phyloP scores from a whole-genome alignment of 2,797 vertebrate genomes.

The Lithobates pipiens region DNA sequence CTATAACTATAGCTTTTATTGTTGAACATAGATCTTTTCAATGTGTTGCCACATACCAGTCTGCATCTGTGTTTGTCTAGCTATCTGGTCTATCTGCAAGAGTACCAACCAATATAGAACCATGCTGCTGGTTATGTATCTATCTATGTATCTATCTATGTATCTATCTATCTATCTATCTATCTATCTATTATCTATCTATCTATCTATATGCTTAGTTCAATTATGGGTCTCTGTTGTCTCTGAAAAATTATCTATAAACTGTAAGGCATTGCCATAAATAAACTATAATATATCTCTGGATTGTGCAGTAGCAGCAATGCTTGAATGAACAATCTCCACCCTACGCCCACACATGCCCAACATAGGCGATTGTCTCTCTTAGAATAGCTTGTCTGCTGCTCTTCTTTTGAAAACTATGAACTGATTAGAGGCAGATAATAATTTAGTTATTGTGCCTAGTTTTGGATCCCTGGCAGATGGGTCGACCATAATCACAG shows the following conservation, averaged over 20 bases:
- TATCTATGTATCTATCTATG: not conserved
- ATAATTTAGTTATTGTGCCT: slow-evolving; percentile 49
- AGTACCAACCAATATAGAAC: too few relatives aligned
- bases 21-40: too few relatives aligned
- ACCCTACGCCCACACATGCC: slow-evolving; percentile 38
- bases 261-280: not conserved
- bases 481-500: slow-evolving; percentile 10
- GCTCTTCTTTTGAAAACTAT: not conserved
- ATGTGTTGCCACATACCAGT: too few relatives aligned
- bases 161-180: slow-evolving; percentile 17
- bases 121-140: too few relatives aligned
- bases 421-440: not conserved
- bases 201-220: not conserved
- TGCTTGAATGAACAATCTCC: not conserved
- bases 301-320: slow-evolving; percentile 9
- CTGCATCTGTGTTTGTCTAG: too few relatives aligned
- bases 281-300: not conserved
- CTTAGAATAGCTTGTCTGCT: not conserved
- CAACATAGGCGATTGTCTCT: slow-evolving; percentile 21
- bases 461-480: not conserved
- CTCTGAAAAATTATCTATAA: not conserved
- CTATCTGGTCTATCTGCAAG: too few relatives aligned
- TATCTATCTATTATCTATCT: slow-evolving; percentile 8
- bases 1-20: too few relatives aligned
- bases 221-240: not conserved